phyloP scores from a whole-genome alignment of 2,797 vertebrate species.

The Aeoliscus strigatus region DNA sequence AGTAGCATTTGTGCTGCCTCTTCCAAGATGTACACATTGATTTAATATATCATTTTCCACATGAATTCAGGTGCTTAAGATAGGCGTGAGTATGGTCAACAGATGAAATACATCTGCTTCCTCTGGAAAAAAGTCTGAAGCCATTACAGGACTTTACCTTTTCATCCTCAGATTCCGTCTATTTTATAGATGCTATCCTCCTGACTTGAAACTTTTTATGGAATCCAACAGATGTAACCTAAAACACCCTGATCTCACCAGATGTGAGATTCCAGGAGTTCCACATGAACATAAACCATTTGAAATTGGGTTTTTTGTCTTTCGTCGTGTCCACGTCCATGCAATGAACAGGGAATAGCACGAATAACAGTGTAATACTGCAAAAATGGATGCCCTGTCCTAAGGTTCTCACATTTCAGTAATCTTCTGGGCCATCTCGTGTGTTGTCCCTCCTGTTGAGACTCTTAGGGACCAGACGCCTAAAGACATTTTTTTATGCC shows the following conservation, averaged over 20 bases:
- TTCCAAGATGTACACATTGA: no score
- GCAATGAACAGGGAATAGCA: no score
- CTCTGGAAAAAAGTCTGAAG: constrained; percentile 3
- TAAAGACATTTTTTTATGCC: no score
- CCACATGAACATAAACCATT: background rate
- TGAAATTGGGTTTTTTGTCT: constrained; percentile 1
- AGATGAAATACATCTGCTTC: constrained; percentile 8
- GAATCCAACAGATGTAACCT: constrained; percentile 37
- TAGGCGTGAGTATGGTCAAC: constrained; percentile 10
- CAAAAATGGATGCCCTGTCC: no score
- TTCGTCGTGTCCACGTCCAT: background rate
- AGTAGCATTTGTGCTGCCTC: no score
- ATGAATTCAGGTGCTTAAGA: constrained; percentile 13
- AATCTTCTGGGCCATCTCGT: no score
- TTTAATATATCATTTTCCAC: background rate
- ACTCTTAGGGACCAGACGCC: no score
- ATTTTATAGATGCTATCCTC: constrained; percentile 15
- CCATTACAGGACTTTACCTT: constrained; percentile 23
- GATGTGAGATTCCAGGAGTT: constrained; percentile 18
- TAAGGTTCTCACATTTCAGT: no score
- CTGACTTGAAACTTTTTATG: constrained; percentile 36
- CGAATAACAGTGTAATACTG: no score
- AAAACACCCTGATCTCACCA: constrained; percentile 26
- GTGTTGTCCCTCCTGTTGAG: no score
- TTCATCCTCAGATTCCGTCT: constrained; percentile 27